phyloP scores from a whole-genome alignment of 2,888 invertebrate genomes.

The Ypsolopha scabrella region DNA sequence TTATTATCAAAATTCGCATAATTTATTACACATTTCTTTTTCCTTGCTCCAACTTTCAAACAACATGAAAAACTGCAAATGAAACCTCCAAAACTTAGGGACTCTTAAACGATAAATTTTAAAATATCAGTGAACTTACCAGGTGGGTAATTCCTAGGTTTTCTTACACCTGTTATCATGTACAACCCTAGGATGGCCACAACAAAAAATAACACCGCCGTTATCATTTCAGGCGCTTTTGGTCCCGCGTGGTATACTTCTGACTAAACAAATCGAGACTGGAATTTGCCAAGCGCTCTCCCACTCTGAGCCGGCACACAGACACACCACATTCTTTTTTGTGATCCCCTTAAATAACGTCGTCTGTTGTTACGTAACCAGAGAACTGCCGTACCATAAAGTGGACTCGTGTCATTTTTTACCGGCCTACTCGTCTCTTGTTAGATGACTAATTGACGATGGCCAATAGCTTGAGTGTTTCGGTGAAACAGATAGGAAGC shows the following conservation, averaged over 20 bases:
- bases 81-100: too few relatives aligned
- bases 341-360: background rate
- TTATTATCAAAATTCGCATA: too few relatives aligned
- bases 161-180: constrained; percentile 4
- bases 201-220: constrained; percentile 6
- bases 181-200: constrained; percentile 11
- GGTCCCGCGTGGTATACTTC: constrained; percentile 15
- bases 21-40: too few relatives aligned
- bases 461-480: background rate
- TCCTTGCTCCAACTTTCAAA: too few relatives aligned
- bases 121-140: constrained; percentile 6
- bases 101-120: background rate
- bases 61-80: too few relatives aligned
- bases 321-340: background rate
- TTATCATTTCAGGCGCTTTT: background rate
- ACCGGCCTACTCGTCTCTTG: background rate
- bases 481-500: background rate
- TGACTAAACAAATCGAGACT: constrained; percentile 21
- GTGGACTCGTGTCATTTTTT: background rate
- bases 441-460: background rate
- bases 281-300: constrained; percentile 8
- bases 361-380: background rate
- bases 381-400: background rate
- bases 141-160: constrained; percentile 8
- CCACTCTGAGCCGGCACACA: background rate